phyloP scores from a whole-genome alignment of 2,888 invertebrate genomes.

The Seladonia tumulorum region DNA sequence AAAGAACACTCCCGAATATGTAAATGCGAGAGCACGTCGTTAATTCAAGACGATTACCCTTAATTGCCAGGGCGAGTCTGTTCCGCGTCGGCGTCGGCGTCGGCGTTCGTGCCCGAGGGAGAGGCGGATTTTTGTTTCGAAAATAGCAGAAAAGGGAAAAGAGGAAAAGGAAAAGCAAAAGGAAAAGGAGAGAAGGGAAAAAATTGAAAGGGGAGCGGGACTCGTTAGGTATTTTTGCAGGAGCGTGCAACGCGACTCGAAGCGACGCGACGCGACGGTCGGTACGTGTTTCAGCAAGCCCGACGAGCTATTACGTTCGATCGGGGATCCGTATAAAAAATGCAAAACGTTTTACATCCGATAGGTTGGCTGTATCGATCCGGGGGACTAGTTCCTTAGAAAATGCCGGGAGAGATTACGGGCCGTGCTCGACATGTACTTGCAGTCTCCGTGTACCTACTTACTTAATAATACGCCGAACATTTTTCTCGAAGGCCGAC shows the following conservation, averaged over 20 bases:
- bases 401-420: conserved; percentile 54
- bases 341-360: conserved; percentile 39
- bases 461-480: conserved; percentile 56
- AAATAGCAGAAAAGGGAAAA: neutral
- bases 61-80: conserved; percentile 30
- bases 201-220: neutral
- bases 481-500: conserved; percentile 50
- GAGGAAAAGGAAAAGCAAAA: neutral
- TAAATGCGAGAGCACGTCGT: conserved; percentile 39
- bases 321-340: conserved; percentile 40
- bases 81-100: neutral
- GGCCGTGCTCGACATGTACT: conserved; percentile 31
- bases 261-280: neutral
- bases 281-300: conserved; percentile 21
- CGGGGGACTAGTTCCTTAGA: conserved; percentile 33
- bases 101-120: neutral
- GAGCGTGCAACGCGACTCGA: neutral
- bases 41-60: conserved; percentile 43
- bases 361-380: conserved; percentile 52
- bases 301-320: conserved; percentile 33
- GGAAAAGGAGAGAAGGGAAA: neutral
- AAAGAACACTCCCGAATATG: conserved; percentile 31
- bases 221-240: conserved; percentile 22
- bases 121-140: neutral
- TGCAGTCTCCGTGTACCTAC: conserved; percentile 20